These are phyloP conservation scores for Eupeodes luniger DNA, from an alignment of 2,888 invertebrate genomes.

Conservation along the genomic window DNA sequence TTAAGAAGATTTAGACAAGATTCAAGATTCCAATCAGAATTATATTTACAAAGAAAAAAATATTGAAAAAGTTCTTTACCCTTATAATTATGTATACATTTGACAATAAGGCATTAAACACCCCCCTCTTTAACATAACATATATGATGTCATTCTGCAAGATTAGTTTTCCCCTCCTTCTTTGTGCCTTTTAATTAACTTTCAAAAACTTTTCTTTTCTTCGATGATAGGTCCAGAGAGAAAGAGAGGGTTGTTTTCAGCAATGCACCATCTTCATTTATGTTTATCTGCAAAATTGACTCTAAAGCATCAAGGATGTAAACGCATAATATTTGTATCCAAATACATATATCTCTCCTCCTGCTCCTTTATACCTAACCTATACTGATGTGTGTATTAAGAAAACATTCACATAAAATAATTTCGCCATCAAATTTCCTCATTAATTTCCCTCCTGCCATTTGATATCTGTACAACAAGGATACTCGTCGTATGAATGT, in stretches of 20 bases:
- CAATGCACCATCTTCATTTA: slow-evolving; percentile 45
- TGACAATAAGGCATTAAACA: neutral
- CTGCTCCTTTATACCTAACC: no score
- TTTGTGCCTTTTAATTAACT: slow-evolving; percentile 65
- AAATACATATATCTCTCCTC: no score
- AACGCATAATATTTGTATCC: no score
- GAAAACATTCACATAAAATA: slow-evolving; percentile 75
- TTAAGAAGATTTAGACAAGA: neutral
- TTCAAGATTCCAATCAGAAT: neutral
- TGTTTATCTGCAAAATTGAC: slow-evolving; percentile 26
- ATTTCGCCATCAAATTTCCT: slow-evolving; percentile 67
- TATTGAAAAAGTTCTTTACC: slow-evolving; percentile 66
- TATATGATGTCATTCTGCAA: slow-evolving; percentile 58
- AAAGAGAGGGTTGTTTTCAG: neutral
- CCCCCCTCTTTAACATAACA: neutral
- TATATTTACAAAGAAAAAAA: slow-evolving; percentile 5
- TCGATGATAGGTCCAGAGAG: neutral
- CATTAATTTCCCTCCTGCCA: slow-evolving; percentile 63
- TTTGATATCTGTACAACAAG: slow-evolving; percentile 45
- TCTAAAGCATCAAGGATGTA: slow-evolving; percentile 1
- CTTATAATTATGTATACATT: neutral
- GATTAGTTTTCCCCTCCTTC: slow-evolving; percentile 26
- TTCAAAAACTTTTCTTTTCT: slow-evolving; percentile 54
- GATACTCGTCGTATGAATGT: neutral
- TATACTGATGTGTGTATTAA: slow-evolving; percentile 41